These are phyloP conservation scores for Tipula unca DNA, from an alignment of 2,888 invertebrate species.

Conservation along the genomic window DNA sequence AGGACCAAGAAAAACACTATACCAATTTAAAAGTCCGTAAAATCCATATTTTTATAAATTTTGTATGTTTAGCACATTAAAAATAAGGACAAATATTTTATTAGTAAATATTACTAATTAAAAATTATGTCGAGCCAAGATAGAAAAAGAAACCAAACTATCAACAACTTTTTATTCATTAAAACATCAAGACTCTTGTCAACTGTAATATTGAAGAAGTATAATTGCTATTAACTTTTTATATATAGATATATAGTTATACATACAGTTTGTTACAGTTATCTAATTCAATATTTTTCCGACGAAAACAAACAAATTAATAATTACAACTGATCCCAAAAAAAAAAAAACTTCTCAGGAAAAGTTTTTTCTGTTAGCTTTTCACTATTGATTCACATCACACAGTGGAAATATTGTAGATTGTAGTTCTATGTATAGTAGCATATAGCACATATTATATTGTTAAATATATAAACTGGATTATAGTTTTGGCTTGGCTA, in stretches of 20 bases:
- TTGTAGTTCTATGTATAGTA: neutral
- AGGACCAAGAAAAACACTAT: no score
- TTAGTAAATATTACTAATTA: neutral
- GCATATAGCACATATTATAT: neutral
- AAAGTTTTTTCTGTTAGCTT: neutral
- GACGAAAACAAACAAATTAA: neutral
- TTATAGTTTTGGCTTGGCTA: neutral
- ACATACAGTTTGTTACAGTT: neutral
- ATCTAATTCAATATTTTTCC: neutral
- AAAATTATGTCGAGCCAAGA: neutral
- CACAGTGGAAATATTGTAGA: neutral
- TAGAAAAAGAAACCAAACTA: neutral
- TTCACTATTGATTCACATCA: neutral
- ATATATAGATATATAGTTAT: neutral
- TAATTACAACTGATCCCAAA: neutral
- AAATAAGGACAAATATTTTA: neutral
- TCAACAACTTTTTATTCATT: neutral
- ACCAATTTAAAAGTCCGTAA: no score
- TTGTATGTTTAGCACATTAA: neutral
- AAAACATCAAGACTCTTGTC: neutral
- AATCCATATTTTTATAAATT: neutral
- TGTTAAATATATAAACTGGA: neutral
- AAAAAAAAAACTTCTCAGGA: neutral
- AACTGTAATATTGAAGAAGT: neutral
- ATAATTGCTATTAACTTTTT: neutral